phyloP scores from a whole-genome alignment of 2,888 invertebrate species.

The Erpobdella octoculata region DNA sequence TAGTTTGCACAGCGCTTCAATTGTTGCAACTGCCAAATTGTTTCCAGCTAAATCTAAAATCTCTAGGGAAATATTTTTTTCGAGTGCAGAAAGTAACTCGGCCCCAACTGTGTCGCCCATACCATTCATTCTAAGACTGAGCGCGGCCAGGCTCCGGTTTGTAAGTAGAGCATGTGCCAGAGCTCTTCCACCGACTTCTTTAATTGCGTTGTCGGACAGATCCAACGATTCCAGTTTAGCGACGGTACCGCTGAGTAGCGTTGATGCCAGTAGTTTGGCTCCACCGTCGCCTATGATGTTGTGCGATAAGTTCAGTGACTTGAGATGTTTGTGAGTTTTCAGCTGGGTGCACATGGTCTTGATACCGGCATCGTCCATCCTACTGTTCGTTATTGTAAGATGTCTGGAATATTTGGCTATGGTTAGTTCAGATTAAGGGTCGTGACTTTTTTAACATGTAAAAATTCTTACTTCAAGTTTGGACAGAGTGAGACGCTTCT shows the following conservation, averaged over 20 bases:
- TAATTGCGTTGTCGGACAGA: not conserved
- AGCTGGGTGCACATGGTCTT: not conserved
- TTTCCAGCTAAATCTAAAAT: not conserved
- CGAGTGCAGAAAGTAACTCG: not conserved
- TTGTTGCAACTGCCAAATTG: not conserved
- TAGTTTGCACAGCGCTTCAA: not conserved
- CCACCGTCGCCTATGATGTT: not conserved
- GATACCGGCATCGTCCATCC: not conserved
- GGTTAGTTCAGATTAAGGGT: not conserved
- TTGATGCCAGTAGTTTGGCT: not conserved
- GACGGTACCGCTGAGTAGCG: not conserved
- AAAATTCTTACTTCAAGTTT: not conserved
- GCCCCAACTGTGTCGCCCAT: not conserved
- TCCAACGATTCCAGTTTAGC: not conserved
- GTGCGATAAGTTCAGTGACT: slow-evolving; percentile 2
- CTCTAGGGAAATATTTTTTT: not conserved
- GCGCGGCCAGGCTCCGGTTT: not conserved
- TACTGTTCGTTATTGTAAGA: not conserved
- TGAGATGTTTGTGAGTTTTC: not conserved
- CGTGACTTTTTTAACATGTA: not conserved
- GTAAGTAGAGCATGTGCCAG: not conserved
- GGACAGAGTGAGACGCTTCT: not conserved
- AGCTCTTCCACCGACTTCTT: not conserved
- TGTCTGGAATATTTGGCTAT: not conserved
- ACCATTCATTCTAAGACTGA: not conserved